These are phyloP conservation scores for Montipora capricornis DNA, from an alignment of 64 coral and sea anemone genomes.

Conservation along the genomic window DNA sequence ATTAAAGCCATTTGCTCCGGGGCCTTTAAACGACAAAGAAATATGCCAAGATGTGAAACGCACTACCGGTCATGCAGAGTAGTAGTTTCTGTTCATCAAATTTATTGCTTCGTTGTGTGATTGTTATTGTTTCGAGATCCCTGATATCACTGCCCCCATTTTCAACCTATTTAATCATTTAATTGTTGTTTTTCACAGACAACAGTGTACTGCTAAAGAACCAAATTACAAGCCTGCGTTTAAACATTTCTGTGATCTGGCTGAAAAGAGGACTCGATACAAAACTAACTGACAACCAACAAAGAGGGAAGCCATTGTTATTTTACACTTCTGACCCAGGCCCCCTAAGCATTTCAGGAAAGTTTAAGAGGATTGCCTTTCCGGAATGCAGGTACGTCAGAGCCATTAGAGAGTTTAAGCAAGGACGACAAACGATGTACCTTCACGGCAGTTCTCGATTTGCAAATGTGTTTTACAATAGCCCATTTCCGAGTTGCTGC, in stretches of 20 bases:
- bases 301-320: conserved; percentile 44
- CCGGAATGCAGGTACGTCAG: conserved; percentile 38
- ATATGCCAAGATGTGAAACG: too few species aligned
- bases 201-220: background rate
- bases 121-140: too few species aligned
- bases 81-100: too few species aligned
- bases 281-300: conserved; percentile 5
- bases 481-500: too few species aligned
- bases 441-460: too few species aligned
- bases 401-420: too few species aligned
- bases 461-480: too few species aligned
- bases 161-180: background rate
- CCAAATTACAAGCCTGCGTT: conserved; percentile 18
- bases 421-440: too few species aligned
- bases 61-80: too few species aligned
- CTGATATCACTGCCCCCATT: background rate
- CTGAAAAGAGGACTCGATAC: background rate
- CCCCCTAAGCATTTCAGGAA: background rate
- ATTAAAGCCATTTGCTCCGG: too few species aligned
- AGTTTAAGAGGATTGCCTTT: conserved; percentile 42
- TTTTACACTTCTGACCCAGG: conserved; percentile 36
- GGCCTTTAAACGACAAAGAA: too few species aligned
- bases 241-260: conserved; percentile 46
- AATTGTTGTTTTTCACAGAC: background rate
- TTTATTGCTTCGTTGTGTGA: too few species aligned